Evolutionary conservation across 2,888 invertebrate species (phyloP).

Genomic region (Seira ritae): DNA sequence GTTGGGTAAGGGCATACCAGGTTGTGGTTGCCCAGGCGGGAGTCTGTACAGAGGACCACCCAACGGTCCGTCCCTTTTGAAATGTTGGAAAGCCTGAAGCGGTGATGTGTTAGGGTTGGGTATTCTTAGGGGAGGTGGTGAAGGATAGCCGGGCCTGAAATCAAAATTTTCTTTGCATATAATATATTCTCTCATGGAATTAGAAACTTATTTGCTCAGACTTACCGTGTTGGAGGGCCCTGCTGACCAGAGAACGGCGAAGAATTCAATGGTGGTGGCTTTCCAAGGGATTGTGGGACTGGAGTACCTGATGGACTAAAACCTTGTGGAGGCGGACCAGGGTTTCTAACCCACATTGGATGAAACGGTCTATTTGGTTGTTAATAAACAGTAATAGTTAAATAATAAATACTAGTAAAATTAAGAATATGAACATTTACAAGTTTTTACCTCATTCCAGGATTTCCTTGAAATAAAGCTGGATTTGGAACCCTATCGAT

Average conservation of each 20-base stretch:
- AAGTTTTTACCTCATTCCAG: conserved; percentile 61
- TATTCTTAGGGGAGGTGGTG: conserved; percentile 69
- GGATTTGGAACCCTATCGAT: conserved; percentile 67
- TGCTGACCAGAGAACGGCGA: conserved; percentile 63
- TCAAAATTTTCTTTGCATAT: too few species aligned
- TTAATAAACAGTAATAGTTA: too few species aligned
- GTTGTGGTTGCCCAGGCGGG: conserved; percentile 58
- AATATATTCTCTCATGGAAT: too few species aligned
- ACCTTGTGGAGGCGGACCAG: conserved; percentile 62
- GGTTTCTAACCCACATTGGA: conserved; percentile 68
- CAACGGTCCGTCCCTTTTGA: conserved; percentile 63
- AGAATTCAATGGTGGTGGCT: conserved; percentile 71
- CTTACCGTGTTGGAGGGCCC: conserved; percentile 65
- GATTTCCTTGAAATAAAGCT: conserved; percentile 63
- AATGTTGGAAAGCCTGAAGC: conserved; percentile 71
- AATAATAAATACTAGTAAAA: too few species aligned
- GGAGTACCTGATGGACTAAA: conserved; percentile 51
- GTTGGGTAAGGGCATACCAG: conserved; percentile 54
- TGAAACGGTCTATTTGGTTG: conserved; percentile 57
- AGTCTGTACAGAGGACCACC: conserved; percentile 61
- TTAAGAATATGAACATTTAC: neutral
- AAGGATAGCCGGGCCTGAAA: conserved; percentile 63
- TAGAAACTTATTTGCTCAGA: too few species aligned
- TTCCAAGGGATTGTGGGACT: conserved; percentile 63
- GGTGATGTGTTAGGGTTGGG: conserved; percentile 70